Evolutionary conservation across 2,797 vertebrate genomes (phyloP).

Genomic region (Urophycis tenuis): DNA sequence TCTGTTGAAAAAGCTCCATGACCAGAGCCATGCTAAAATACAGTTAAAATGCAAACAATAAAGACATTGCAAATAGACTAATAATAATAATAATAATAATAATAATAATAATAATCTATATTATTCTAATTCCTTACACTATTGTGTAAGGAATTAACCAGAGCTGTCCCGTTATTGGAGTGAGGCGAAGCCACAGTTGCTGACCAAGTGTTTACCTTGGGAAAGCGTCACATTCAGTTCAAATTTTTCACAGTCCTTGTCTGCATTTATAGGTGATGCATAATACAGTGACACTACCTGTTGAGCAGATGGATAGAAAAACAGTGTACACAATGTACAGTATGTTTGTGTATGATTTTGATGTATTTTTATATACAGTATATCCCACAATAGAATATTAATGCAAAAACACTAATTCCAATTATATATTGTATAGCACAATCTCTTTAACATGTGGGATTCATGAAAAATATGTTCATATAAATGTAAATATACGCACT

Average conservation of each 20-base stretch:
- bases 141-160: too few species aligned
- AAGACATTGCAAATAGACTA: too few species aligned
- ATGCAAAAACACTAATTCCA: neutral
- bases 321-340: neutral
- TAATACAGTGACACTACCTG: neutral
- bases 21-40: too few species aligned
- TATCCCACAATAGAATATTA: neutral
- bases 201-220: too few species aligned
- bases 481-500: neutral
- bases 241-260: neutral
- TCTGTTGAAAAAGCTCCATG: too few species aligned
- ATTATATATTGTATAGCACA: neutral
- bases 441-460: neutral
- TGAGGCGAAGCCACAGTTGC: too few species aligned
- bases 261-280: neutral
- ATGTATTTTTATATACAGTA: too few species aligned
- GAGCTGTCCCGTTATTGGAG: too few species aligned
- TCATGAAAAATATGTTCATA: neutral
- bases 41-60: too few species aligned
- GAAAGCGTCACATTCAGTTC: constrained; percentile 1
- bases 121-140: too few species aligned
- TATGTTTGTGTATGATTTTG: neutral
- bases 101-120: too few species aligned
- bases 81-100: too few species aligned
- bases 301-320: neutral